Evolutionary conservation across 2,797 vertebrate species (phyloP).

Genomic region (Gambelia wislizenii): DNA sequence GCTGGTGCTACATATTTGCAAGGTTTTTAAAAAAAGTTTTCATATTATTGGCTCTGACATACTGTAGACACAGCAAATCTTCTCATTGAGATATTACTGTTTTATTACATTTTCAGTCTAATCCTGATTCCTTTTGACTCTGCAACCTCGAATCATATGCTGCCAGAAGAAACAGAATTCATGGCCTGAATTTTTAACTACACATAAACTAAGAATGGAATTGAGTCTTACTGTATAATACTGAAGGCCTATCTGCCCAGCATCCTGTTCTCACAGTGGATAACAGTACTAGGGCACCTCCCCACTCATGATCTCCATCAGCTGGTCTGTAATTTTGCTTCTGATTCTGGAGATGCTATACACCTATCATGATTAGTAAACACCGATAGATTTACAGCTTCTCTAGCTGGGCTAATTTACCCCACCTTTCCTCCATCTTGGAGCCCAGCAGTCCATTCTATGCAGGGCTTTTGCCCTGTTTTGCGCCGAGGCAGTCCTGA

Average conservation of each 20-base stretch:
- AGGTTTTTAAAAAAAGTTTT: not conserved
- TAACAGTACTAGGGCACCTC: too few species aligned
- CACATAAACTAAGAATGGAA: not conserved
- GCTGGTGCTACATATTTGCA: not conserved
- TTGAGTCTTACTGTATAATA: not conserved
- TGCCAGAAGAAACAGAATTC: not conserved
- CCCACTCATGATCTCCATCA: not conserved
- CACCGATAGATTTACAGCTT: not conserved
- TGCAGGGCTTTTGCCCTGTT: too few species aligned
- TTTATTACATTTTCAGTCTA: not conserved
- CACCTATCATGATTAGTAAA: not conserved
- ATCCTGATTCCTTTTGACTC: not conserved
- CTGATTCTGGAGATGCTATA: not conserved
- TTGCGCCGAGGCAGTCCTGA: too few species aligned
- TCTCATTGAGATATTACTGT: not conserved
- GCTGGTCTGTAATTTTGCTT: too few species aligned
- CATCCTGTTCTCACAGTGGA: too few species aligned
- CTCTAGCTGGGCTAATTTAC: too few species aligned
- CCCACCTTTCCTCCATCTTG: too few species aligned
- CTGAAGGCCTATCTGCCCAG: not conserved
- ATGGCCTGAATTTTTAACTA: not conserved
- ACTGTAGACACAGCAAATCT: not conserved
- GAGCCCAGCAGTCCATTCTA: too few species aligned
- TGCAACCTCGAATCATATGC: not conserved
- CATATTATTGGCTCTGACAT: conserved; percentile 5